Percentiles rank a stretch among this genome's conserved stretches.
These are phyloP conservation scores for Bombus pyrosoma DNA, from an alignment of 1,140 invertebrate species.

Conservation along the genomic window DNA sequence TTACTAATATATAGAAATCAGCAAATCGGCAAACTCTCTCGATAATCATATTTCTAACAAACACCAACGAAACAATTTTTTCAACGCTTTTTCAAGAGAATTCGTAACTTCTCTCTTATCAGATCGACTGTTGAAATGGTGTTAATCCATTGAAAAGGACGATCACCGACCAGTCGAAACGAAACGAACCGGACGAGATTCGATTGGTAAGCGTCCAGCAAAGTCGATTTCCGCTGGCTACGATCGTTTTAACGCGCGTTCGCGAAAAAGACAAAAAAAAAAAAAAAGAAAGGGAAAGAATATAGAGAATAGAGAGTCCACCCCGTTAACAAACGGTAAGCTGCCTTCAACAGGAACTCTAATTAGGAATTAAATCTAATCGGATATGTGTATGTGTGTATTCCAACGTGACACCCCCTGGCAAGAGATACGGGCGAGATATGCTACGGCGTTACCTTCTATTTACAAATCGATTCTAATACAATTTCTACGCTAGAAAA, in stretches of 20 bases:
- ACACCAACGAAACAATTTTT: background rate
- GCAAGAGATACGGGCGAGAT: constrained; percentile 56
- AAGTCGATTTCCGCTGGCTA: background rate
- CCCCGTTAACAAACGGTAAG: constrained; percentile 29
- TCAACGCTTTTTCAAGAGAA: background rate
- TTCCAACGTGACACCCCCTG: constrained; percentile 63
- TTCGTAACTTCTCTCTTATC: too few relatives aligned
- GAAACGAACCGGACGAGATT: too few relatives aligned
- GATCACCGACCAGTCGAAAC: too few relatives aligned
- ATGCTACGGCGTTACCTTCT: constrained; percentile 43
- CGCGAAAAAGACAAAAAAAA: background rate
- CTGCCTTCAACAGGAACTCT: constrained; percentile 65
- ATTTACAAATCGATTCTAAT: constrained; percentile 53
- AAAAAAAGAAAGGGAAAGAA: background rate
- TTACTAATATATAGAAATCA: background rate
- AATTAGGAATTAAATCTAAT: constrained; percentile 66
- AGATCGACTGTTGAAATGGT: too few relatives aligned
- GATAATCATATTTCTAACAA: background rate
- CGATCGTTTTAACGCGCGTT: background rate
- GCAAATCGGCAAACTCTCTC: background rate
- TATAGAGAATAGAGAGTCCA: constrained; percentile 41
- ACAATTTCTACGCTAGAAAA: constrained; percentile 3
- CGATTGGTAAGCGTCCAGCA: too few relatives aligned
- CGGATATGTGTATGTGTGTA: constrained; percentile 54
- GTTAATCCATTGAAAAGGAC: too few relatives aligned